These are phyloP conservation scores for Papio anubis DNA, from an alignment of 2,113 vertebrate genomes.

Conservation along the genomic window DNA sequence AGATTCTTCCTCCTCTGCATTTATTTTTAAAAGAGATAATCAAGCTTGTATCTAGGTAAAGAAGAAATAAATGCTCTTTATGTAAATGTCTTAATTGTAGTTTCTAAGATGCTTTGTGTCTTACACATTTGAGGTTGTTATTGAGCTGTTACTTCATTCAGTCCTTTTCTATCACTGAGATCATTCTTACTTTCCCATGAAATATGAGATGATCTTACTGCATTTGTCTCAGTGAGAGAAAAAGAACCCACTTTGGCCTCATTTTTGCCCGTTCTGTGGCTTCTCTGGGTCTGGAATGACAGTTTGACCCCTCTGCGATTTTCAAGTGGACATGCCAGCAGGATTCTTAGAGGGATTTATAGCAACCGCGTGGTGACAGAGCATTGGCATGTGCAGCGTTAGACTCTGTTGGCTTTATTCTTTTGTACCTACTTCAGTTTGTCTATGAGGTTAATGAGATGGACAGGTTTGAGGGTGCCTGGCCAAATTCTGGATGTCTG, in stretches of 20 bases:
- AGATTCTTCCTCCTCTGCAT: background rate
- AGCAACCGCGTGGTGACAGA: fast-evolving
- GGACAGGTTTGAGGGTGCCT: background rate
- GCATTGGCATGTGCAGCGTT: background rate
- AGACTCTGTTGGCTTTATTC: background rate
- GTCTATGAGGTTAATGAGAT: background rate
- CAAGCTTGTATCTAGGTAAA: background rate
- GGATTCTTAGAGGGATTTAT: background rate
- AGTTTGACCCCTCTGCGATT: background rate
- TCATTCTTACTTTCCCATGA: background rate
- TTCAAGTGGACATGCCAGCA: fast-evolving
- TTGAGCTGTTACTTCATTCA: background rate
- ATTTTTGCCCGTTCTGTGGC: background rate
- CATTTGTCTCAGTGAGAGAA: background rate
- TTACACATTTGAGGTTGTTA: background rate
- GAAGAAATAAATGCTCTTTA: background rate
- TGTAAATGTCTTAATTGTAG: background rate
- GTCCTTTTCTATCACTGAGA: background rate
- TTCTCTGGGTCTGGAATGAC: background rate
- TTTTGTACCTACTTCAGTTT: background rate
- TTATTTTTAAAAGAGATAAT: background rate
- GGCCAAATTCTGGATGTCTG: background rate
- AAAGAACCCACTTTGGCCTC: background rate
- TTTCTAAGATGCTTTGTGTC: background rate
- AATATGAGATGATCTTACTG: background rate